Evolutionary conservation across 2,797 vertebrate species (phyloP), one percentile per base, ranked within the genome.

Genomic region (Dendrocincla fuliginosa): DNA sequence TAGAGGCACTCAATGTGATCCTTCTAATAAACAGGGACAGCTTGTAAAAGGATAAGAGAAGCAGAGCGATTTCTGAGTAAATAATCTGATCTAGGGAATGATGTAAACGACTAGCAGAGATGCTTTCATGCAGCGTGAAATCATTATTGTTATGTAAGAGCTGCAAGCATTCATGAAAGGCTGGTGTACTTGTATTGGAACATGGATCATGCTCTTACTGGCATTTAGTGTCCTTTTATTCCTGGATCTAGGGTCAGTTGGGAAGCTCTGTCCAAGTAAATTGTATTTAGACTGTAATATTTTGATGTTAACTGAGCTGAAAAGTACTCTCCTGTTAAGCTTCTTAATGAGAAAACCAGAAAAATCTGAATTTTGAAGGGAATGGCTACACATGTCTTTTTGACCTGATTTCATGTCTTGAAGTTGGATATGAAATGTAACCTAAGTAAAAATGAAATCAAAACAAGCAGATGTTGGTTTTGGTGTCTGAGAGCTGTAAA

Each of bases 21-120:
- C 77, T 91, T 81, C 80, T 94, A 93, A 95, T 49, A 64, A 90
- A 53, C 55, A 71, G 24, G 27, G 90, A 91, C 91, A 95, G 96
- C 95, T 95, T 96, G 88, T 93, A 91, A 96, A 96, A 93, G 87
- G 91, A 90, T 97, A 91, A 96, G 47, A 79, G 83, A 93, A 95
- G 79, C 61, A 59, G 42, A 95, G 74, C 39, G 81, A 94, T 87
- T 96, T 97, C 59, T 86, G 87, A 94, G 80, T 92, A 94, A 95
- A 93, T 95, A 94, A 94, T 96, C 94, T 81, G 79, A 93, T 91
- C 50, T 49, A 67, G 87, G 59, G 65, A 75, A 93, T 81, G 87
- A 93, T 93, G 84, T 65, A 92, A 94, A 69, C 1, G 23, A 20
- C 7, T 41, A 92, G 65, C 79, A 93, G 70, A 88, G 77, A 74